Percentiles rank a stretch among this genome's conserved stretches.
Evolutionary conservation across 2,113 vertebrate species (phyloP).

Genomic region (Cephalopholis sonnerati): DNA sequence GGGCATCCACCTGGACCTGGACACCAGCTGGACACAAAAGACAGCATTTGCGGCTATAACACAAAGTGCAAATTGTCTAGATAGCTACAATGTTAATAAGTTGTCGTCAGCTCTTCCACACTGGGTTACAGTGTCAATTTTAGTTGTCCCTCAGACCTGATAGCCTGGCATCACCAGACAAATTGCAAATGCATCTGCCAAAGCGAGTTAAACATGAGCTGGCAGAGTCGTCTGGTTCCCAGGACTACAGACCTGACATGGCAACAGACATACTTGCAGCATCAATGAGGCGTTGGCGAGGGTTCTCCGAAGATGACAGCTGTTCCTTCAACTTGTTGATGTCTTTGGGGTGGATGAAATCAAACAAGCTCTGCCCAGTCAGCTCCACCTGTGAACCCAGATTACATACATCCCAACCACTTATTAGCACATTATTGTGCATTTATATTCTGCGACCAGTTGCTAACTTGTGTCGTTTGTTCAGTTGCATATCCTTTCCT

Average conservation of each 20-base stretch:
- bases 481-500: background rate
- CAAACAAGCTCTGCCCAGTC: slow-evolving; percentile 90
- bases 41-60: background rate
- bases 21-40: slow-evolving; percentile 79
- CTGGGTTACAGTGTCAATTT: no score
- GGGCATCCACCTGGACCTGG: slow-evolving; percentile 84
- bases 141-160: background rate
- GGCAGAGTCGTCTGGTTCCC: no score
- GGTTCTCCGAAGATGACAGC: slow-evolving; percentile 85
- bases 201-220: no score
- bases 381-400: slow-evolving; percentile 83
- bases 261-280: slow-evolving; percentile 85
- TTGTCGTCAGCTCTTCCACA: background rate
- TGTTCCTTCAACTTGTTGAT: slow-evolving; percentile 93
- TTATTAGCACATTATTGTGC: background rate
- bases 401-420: background rate
- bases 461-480: background rate
- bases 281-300: slow-evolving; percentile 86
- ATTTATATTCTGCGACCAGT: background rate
- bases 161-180: no score
- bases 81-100: no score
- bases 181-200: no score
- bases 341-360: slow-evolving; percentile 92
- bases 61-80: background rate
- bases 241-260: background rate